These are phyloP conservation scores for Hylyphantes graminicola DNA, from an alignment of 1,140 invertebrate species.

Conservation along the genomic window DNA sequence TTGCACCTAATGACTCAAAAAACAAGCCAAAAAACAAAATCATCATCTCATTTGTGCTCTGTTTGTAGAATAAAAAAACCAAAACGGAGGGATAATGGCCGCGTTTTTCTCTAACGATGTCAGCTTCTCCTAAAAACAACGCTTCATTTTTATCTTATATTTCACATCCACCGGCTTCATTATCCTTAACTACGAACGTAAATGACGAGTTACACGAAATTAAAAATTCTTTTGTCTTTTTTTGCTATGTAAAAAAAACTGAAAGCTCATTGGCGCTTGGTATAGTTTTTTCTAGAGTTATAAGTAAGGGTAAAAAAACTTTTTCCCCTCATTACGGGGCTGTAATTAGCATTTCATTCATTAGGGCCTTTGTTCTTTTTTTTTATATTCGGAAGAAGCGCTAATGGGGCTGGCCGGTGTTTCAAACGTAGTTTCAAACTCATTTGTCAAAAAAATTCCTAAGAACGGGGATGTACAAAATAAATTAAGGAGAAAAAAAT, in stretches of 20 bases:
- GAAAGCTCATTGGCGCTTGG: not conserved
- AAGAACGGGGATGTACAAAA: conserved; percentile 2
- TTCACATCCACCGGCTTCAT: conserved; percentile 42
- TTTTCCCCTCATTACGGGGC: conserved; percentile 41
- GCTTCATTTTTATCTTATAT: conserved; percentile 28
- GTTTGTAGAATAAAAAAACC: conserved; percentile 50
- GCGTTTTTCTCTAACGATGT: conserved; percentile 15
- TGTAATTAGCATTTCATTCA: conserved; percentile 57
- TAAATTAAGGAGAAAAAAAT: conserved; percentile 13
- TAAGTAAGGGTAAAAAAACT: not conserved
- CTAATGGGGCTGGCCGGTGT: conserved; percentile 47
- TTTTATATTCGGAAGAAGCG: conserved; percentile 27
- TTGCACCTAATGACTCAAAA: conserved; percentile 41
- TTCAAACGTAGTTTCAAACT: conserved; percentile 53
- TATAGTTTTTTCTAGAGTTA: conserved; percentile 15
- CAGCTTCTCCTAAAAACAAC: not conserved
- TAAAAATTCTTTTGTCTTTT: conserved; percentile 48
- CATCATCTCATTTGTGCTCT: conserved; percentile 42
- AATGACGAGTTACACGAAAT: conserved; percentile 56
- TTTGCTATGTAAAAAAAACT: no score
- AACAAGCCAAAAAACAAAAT: conserved; percentile 18
- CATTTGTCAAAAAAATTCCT: conserved; percentile 44
- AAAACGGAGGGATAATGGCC: conserved; percentile 20
- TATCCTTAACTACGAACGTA: conserved; percentile 52
- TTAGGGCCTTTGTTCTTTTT: conserved; percentile 32